A percentile compares a stretch with the other conserved stretches of the same genome.
These are phyloP conservation scores for Lycaon pictus DNA, from an alignment of 2,113 vertebrate species.

Conservation along the genomic window DNA sequence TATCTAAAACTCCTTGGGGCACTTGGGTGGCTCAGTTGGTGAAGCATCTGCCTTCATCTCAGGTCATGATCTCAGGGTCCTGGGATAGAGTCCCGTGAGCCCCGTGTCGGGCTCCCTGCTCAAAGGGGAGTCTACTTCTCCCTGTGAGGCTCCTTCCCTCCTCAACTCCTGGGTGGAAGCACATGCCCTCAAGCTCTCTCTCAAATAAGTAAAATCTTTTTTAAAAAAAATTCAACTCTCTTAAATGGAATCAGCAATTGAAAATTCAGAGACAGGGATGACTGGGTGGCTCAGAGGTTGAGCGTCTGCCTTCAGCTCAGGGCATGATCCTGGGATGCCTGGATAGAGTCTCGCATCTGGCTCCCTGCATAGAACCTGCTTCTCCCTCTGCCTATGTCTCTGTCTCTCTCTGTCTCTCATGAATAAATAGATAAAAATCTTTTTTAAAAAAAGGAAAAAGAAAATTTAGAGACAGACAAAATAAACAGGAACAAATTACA, in stretches of 20 bases:
- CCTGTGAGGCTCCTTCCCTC: neutral
- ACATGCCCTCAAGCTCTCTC: too few species aligned
- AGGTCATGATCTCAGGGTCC: neutral
- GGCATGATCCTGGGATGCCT: too few species aligned
- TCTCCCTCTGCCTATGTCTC: too few species aligned
- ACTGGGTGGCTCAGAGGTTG: too few species aligned
- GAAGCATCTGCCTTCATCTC: neutral
- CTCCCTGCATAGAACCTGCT: too few species aligned
- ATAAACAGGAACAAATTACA: constrained; percentile 45
- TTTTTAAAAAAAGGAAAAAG: too few species aligned
- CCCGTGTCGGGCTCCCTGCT: neutral
- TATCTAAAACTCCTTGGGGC: neutral
- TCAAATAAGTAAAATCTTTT: neutral
- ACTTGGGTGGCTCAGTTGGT: neutral
- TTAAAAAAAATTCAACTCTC: neutral
- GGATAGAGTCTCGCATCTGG: too few species aligned
- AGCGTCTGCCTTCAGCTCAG: too few species aligned
- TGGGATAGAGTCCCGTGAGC: neutral
- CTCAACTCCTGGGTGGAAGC: neutral
- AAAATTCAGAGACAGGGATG: neutral
- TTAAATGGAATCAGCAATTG: neutral
- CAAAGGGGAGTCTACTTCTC: neutral
- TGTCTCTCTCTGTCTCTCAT: too few species aligned
- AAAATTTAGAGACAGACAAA: constrained; percentile 36
- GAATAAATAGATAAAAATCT: too few species aligned